These are phyloP conservation scores for Menura novaehollandiae DNA, from an alignment of 2,113 vertebrate genomes.

Conservation along the genomic window DNA sequence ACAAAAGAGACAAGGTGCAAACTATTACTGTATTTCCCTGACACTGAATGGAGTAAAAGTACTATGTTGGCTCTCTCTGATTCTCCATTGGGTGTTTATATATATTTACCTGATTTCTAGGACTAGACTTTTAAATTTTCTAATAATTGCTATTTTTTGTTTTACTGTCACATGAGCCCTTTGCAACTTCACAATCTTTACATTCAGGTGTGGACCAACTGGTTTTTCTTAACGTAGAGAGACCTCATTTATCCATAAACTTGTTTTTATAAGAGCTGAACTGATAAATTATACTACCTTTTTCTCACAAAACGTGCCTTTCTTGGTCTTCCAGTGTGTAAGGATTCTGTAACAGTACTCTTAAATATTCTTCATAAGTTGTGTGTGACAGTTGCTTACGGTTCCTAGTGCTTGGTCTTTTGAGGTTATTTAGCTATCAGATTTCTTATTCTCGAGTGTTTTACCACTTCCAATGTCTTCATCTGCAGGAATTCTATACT, in stretches of 20 bases:
- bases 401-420: neutral
- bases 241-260: neutral
- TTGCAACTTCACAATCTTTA: neutral
- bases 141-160: neutral
- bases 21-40: neutral
- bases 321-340: neutral
- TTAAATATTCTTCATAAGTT: neutral
- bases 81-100: neutral
- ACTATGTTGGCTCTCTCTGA: neutral
- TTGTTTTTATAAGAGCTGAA: neutral
- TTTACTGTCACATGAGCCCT: neutral
- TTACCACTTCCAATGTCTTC: neutral
- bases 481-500: neutral
- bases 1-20: neutral
- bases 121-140: neutral
- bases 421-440: neutral
- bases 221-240: neutral
- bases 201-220: neutral
- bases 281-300: neutral
- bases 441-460: neutral
- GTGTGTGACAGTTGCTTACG: neutral
- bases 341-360: neutral
- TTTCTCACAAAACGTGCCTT: neutral
- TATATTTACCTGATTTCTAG: neutral
- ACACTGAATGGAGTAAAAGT: neutral